Conservation (phyloP, 2,888 invertebrate species). For the Electrophaes corylata region DNA sequence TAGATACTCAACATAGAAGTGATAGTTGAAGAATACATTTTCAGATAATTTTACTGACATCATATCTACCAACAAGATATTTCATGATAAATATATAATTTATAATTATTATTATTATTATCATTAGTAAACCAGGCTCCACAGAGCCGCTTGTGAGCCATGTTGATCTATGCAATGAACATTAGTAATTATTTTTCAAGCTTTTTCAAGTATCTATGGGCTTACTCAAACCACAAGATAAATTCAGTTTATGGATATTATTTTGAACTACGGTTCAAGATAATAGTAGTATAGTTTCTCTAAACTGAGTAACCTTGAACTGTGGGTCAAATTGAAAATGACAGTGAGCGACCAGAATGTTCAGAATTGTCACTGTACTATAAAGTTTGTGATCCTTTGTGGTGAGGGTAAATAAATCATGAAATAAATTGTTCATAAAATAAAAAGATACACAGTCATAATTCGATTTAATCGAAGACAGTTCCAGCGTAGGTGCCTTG, state of each 20-base stretch:
- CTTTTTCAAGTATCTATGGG: neutral
- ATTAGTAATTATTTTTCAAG: neutral
- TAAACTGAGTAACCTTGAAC: too few relatives aligned
- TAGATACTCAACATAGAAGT: constrained; percentile 4
- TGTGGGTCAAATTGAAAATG: too few relatives aligned
- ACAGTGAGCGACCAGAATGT: neutral
- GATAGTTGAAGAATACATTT: constrained; percentile 30
- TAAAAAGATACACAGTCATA: constrained; percentile 3
- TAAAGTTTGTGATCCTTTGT: neutral
- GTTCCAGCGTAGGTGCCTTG: constrained; percentile 1
- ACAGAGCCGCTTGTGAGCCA: neutral
- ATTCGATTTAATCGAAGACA: neutral
- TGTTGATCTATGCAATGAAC: neutral
- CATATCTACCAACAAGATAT: constrained; percentile 11
- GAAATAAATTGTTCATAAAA: constrained; percentile 17
- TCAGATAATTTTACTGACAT: constrained; percentile 23
- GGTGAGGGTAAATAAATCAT: constrained; percentile 6
- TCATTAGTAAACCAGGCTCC: neutral
- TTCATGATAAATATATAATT: constrained; percentile 20
- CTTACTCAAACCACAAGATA: neutral
- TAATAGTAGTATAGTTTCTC: too few relatives aligned
- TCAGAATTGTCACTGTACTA: neutral
- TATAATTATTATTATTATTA: neutral
- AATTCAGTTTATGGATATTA: neutral
- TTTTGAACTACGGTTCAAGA: too few relatives aligned